Conservation (phyloP, 2,888 invertebrate genomes). For the Agriopis leucophaearia region DNA sequence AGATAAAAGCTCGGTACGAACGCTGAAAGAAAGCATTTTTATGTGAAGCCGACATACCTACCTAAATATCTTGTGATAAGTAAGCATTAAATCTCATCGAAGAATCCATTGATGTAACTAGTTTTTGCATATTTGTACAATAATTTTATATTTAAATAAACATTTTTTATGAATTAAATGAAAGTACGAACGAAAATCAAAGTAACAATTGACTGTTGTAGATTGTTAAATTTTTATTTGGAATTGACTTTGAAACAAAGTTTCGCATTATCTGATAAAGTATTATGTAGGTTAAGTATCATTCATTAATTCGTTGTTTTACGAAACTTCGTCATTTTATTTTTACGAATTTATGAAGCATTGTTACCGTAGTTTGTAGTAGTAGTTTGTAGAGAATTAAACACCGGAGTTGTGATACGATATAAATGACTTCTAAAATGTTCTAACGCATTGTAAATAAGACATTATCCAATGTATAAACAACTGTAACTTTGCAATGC, state of each 20-base stretch:
- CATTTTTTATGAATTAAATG: constrained; percentile 60
- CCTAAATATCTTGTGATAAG: constrained; percentile 56
- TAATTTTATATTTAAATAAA: constrained; percentile 63
- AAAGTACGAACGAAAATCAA: constrained; percentile 44
- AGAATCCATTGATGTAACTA: constrained; percentile 69
- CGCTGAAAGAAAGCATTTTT: constrained; percentile 11
- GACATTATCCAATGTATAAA: constrained; percentile 46
- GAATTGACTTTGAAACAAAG: constrained; percentile 57
- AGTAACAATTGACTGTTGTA: constrained; percentile 65
- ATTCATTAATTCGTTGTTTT: constrained; percentile 67
- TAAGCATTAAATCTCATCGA: constrained; percentile 56
- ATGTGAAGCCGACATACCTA: constrained; percentile 13
- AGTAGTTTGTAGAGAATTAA: constrained; percentile 63
- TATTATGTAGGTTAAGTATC: constrained; percentile 68
- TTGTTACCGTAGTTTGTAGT: constrained; percentile 81
- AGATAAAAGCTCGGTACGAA: constrained; percentile 7
- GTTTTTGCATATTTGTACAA: constrained; percentile 74
- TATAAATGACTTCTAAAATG: constrained; percentile 50
- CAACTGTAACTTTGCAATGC: constrained; percentile 51
- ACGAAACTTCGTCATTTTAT: constrained; percentile 66
- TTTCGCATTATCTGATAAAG: constrained; percentile 65
- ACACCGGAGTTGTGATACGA: constrained; percentile 64
- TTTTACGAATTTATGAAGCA: constrained; percentile 81
- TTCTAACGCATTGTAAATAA: constrained; percentile 57
- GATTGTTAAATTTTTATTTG: constrained; percentile 59